phyloP scores from a whole-genome alignment of 2,888 invertebrate species.

The Philhelius pedissequus region DNA sequence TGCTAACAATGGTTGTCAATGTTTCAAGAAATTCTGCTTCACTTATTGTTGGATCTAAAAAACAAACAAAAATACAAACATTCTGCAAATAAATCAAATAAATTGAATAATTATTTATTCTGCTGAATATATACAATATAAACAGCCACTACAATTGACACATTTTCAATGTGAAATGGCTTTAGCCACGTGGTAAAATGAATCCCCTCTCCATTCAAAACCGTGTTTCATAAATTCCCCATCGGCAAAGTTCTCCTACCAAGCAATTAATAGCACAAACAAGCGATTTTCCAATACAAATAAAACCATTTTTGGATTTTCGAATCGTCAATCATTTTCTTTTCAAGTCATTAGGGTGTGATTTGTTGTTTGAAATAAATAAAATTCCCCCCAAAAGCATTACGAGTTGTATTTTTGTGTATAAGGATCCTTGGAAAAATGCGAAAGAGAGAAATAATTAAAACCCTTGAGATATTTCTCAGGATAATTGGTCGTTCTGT shows the following conservation, averaged over 20 bases:
- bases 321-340: slow-evolving; percentile 55
- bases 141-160: neutral
- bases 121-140: neutral
- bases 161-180: neutral
- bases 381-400: neutral
- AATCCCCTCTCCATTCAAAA: neutral
- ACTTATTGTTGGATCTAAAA: slow-evolving; percentile 73
- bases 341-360: slow-evolving; percentile 57
- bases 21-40: slow-evolving; percentile 71
- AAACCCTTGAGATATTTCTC: neutral
- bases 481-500: neutral
- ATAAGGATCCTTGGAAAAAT: neutral
- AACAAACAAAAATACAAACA: slow-evolving; percentile 21
- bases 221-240: neutral
- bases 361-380: slow-evolving; percentile 28
- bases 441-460: neutral
- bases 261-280: slow-evolving; percentile 52
- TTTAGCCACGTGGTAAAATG: neutral
- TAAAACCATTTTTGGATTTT: neutral
- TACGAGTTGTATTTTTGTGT: neutral
- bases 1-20: slow-evolving; percentile 58
- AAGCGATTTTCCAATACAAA: slow-evolving; percentile 10
- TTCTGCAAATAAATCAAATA: slow-evolving; percentile 4
- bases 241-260: slow-evolving; percentile 28
- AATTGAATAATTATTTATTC: neutral